Percentiles rank a stretch among this genome's conserved stretches.
These are phyloP conservation scores for Dufourea novaeangliae DNA, from an alignment of 1,140 invertebrate species.

Conservation along the genomic window DNA sequence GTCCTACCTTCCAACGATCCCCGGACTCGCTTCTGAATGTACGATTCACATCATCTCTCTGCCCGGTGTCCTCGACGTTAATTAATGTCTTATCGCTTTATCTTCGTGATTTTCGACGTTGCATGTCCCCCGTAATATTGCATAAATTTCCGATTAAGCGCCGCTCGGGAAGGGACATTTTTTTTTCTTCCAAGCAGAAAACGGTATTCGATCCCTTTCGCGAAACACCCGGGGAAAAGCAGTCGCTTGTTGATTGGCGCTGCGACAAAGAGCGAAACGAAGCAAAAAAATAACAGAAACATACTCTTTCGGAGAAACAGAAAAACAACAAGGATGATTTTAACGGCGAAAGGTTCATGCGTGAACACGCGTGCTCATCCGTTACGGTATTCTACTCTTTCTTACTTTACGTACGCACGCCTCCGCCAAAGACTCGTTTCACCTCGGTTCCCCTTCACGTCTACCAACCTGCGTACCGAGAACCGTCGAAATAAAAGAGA, in stretches of 20 bases:
- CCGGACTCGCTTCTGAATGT: constrained; percentile 44
- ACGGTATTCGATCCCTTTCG: too few species aligned
- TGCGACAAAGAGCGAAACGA: not conserved
- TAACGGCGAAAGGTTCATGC: constrained; percentile 71
- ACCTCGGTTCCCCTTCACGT: constrained; percentile 23
- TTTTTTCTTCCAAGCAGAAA: not conserved
- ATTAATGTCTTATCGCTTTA: constrained; percentile 42
- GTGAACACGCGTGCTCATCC: constrained; percentile 75
- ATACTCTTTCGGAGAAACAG: constrained; percentile 20
- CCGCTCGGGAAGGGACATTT: not conserved
- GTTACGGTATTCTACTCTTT: constrained; percentile 72
- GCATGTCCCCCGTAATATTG: not conserved
- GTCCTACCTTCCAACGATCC: constrained; percentile 35
- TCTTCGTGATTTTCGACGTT: constrained; percentile 17
- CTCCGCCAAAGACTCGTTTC: constrained; percentile 48
- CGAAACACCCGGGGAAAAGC: too few species aligned
- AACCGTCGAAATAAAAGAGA: constrained; percentile 62
- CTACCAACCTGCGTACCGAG: constrained; percentile 46
- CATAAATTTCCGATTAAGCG: constrained; percentile 11
- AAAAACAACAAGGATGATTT: constrained; percentile 62
- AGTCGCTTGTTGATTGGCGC: too few species aligned
- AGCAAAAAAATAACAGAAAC: too few species aligned
- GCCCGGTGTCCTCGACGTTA: constrained; percentile 49
- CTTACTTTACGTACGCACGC: constrained; percentile 46
- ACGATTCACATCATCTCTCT: constrained; percentile 41